Percentiles rank a stretch among this genome's conserved stretches.
Conservation (phyloP, 2,113 vertebrate species). For the Nerophis ophidion region DNA sequence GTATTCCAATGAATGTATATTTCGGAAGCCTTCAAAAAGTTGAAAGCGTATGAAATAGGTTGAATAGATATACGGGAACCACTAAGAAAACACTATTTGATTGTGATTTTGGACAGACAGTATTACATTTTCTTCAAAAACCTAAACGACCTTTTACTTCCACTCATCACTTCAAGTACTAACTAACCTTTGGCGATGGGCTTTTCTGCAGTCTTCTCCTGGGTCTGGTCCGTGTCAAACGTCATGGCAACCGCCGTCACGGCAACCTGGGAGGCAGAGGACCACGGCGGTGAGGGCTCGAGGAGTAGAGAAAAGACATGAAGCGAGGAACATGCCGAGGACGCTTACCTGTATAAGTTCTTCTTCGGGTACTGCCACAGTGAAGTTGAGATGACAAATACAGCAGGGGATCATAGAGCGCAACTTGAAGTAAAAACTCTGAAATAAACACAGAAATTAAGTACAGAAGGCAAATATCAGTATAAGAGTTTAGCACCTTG, state of each 20-base stretch:
- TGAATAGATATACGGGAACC: no score
- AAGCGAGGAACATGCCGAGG: neutral
- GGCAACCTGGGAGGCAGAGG: slow-evolving; percentile 75
- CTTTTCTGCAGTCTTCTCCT: slow-evolving; percentile 79
- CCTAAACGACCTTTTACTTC: no score
- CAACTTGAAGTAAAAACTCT: slow-evolving; percentile 98
- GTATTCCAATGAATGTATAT: no score
- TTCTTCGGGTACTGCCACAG: slow-evolving; percentile 94
- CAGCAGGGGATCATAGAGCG: slow-evolving; percentile 96
- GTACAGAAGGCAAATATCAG: neutral
- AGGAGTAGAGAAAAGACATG: no score
- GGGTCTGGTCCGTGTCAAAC: slow-evolving; percentile 85
- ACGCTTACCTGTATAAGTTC: slow-evolving; percentile 87
- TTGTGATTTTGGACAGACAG: no score
- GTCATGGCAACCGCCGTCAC: slow-evolving; percentile 97
- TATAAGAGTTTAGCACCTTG: neutral
- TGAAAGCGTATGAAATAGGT: no score
- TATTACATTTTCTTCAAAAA: no score
- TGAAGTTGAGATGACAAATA: slow-evolving; percentile 94
- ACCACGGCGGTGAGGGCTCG: neutral
- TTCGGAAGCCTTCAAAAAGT: no score
- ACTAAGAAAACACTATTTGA: no score
- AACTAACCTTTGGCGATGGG: slow-evolving; percentile 78
- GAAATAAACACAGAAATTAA: slow-evolving; percentile 32
- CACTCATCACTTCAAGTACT: neutral